phyloP scores from a whole-genome alignment of 2,888 invertebrate species.

The Ochropacha duplaris region DNA sequence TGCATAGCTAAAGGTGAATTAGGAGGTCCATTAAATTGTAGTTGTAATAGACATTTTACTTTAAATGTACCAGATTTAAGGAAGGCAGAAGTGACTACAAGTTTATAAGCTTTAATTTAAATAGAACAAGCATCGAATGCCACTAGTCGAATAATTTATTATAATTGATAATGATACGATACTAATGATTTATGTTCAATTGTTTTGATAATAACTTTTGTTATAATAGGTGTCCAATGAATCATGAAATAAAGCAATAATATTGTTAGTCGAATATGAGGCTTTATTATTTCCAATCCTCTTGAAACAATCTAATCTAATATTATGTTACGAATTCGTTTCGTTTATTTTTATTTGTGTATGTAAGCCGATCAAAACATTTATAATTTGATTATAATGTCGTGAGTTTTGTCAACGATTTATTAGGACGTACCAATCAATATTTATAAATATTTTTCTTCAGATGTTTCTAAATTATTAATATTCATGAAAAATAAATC shows the following conservation, averaged over 20 bases:
- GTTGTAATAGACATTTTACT: slow-evolving; percentile 75
- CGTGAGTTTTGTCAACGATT: too few species aligned
- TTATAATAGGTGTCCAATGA: background rate
- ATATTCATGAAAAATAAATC: too few species aligned
- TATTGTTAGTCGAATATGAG: background rate
- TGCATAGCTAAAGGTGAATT: slow-evolving; percentile 68
- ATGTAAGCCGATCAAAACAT: too few species aligned
- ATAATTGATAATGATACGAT: background rate
- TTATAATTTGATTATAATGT: too few species aligned
- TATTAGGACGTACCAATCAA: too few species aligned
- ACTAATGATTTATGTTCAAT: background rate
- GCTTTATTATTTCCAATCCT: background rate
- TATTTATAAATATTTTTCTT: too few species aligned
- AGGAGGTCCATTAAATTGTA: slow-evolving; percentile 66
- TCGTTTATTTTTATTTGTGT: too few species aligned
- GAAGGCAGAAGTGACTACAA: slow-evolving; percentile 66
- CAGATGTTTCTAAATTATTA: too few species aligned
- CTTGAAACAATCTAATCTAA: background rate
- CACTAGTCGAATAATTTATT: slow-evolving; percentile 7
- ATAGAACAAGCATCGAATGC: slow-evolving; percentile 2
- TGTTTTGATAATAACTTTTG: background rate
- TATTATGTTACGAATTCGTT: too few species aligned
- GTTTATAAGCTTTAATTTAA: slow-evolving; percentile 46
- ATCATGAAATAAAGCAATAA: slow-evolving; percentile 8
- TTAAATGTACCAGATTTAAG: slow-evolving; percentile 69